Conservation (phyloP, 2,797 vertebrate genomes). For the Enteromius trimaculatus region DNA sequence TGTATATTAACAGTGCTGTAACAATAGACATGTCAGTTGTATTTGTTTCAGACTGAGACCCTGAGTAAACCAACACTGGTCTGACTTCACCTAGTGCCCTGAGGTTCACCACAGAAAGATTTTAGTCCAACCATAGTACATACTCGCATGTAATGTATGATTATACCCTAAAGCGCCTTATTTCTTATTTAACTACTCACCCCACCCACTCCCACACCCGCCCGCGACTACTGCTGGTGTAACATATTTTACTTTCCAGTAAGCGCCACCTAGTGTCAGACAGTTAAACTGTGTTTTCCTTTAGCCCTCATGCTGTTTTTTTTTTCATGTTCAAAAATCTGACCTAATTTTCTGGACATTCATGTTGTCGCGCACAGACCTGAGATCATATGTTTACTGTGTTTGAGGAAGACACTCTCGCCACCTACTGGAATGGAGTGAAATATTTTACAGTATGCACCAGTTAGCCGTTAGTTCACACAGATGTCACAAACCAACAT, state of each 20-base stretch:
- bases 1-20: conserved; percentile 17
- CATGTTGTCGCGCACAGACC: background rate
- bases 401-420: background rate
- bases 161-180: conserved; percentile 62
- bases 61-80: conserved; percentile 72
- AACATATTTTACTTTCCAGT: background rate
- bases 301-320: background rate
- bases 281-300: background rate
- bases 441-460: background rate
- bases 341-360: background rate
- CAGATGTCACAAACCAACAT: background rate
- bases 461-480: background rate
- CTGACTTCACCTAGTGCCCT: conserved; percentile 54
- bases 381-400: background rate
- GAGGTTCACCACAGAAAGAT: conserved; percentile 62
- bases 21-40: conserved; percentile 30
- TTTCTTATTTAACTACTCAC: conserved; percentile 48
- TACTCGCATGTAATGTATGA: conserved; percentile 68
- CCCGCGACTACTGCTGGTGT: background rate
- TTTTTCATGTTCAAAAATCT: background rate
- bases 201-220: too few relatives aligned
- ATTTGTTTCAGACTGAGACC: conserved; percentile 42
- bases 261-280: background rate
- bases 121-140: conserved; percentile 54
- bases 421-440: background rate